phyloP scores from a whole-genome alignment of 2,888 invertebrate genomes.

The Microctonus aethiopoides region DNA sequence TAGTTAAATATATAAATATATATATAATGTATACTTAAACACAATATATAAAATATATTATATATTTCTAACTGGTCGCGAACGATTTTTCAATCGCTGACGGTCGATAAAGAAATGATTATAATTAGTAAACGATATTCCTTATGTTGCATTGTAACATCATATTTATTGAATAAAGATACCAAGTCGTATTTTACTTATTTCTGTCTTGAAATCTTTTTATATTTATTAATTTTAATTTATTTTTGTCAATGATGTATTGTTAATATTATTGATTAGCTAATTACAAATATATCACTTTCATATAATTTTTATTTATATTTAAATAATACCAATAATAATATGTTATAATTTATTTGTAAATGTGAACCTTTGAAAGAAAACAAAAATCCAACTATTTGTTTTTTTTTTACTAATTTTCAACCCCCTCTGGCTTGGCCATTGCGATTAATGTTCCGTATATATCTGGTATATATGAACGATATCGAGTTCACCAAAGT shows the following conservation, averaged over 20 bases:
- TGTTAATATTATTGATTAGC: background rate
- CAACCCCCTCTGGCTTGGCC: background rate
- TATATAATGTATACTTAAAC: constrained; percentile 37
- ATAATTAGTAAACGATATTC: constrained; percentile 51
- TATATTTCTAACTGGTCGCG: constrained; percentile 45
- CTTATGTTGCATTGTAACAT: constrained; percentile 60
- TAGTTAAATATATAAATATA: constrained; percentile 41
- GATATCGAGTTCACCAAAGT: constrained; percentile 31
- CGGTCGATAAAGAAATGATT: constrained; percentile 44
- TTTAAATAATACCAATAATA: background rate
- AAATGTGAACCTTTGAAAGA: background rate
- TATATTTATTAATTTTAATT: too few species aligned
- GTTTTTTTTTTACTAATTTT: background rate
- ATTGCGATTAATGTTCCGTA: background rate
- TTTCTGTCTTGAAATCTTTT: constrained; percentile 22
- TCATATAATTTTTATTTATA: too few species aligned
- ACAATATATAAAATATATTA: constrained; percentile 39
- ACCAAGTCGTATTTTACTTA: constrained; percentile 42
- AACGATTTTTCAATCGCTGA: constrained; percentile 42
- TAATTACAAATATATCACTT: background rate
- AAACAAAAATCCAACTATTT: background rate
- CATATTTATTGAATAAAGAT: constrained; percentile 59
- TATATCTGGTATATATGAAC: background rate
- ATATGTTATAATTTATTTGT: background rate
- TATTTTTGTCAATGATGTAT: background rate